Evolutionary conservation across 2,113 vertebrate genomes (phyloP).

Genomic region (Aspiorhynchus laticeps): DNA sequence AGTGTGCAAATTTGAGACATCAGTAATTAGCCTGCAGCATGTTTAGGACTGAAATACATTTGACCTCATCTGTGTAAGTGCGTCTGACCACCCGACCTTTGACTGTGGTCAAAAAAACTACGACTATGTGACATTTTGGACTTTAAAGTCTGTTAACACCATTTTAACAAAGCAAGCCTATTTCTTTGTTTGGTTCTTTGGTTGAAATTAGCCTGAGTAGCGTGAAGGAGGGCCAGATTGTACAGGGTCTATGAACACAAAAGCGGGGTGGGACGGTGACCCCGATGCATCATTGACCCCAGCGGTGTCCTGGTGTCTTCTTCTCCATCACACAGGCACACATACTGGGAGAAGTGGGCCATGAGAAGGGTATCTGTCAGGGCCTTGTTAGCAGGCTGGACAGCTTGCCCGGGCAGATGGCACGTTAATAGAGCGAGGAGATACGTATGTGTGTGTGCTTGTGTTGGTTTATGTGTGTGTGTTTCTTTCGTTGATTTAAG

Average conservation of each 20-base stretch:
- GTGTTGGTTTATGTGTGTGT: constrained; percentile 27
- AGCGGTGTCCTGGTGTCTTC: constrained; percentile 21
- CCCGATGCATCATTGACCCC: constrained; percentile 27
- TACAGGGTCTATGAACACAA: not conserved
- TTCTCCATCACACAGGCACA: constrained; percentile 29
- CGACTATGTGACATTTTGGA: not conserved
- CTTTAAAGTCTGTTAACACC: not conserved
- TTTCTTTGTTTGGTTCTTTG: constrained; percentile 7
- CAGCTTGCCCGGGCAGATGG: constrained; percentile 80
- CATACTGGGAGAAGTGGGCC: constrained; percentile 6
- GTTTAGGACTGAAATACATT: not conserved
- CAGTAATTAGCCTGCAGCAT: too few relatives aligned
- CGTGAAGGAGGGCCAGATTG: not conserved
- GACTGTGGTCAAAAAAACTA: not conserved
- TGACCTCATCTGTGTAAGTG: not conserved
- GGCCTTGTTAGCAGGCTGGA: constrained; percentile 71
- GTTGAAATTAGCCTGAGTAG: not conserved
- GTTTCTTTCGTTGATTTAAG: constrained; percentile 36
- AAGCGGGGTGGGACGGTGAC: constrained; percentile 17
- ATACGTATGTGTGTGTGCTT: constrained; percentile 50
- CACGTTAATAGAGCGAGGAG: constrained; percentile 65
- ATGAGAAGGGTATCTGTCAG: constrained; percentile 65
- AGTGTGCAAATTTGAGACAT: too few relatives aligned
- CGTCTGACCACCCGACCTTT: not conserved
- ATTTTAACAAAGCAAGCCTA: not conserved